Conservation (phyloP, 2,888 invertebrate species). For the Orthonychiurus folsomi region DNA sequence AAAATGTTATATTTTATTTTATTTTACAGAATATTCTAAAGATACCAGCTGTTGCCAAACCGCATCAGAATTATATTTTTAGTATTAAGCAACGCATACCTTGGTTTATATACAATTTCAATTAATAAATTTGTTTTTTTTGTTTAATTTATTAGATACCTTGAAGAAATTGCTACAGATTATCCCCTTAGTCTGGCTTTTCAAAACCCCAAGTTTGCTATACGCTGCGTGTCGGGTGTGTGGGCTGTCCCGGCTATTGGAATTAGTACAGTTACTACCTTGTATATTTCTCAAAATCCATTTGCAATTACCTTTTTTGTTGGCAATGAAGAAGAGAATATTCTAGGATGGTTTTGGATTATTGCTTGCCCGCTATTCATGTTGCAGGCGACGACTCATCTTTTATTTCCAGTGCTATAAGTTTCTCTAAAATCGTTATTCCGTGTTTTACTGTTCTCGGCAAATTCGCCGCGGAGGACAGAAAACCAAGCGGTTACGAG, state of each 20-base stretch:
- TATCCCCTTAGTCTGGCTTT: too few species aligned
- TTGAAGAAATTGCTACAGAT: too few species aligned
- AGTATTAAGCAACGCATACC: too few species aligned
- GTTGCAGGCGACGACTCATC: not conserved
- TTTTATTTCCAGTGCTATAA: not conserved
- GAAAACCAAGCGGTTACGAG: not conserved
- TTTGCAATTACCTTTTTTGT: not conserved
- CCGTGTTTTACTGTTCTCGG: not conserved
- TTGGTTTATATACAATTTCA: too few species aligned
- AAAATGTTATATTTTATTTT: too few species aligned
- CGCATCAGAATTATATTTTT: too few species aligned
- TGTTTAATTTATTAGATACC: too few species aligned
- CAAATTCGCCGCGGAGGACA: not conserved
- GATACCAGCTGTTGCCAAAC: too few species aligned
- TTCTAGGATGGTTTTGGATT: not conserved
- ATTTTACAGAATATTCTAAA: too few species aligned
- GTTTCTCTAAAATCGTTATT: not conserved
- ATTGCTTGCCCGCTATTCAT: not conserved
- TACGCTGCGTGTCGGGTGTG: not conserved
- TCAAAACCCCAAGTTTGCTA: too few species aligned
- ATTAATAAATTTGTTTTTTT: too few species aligned
- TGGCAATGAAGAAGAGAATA: not conserved
- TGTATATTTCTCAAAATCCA: not conserved
- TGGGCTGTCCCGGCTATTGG: not conserved
- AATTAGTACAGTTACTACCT: not conserved